phyloP scores from a whole-genome alignment of 2,113 vertebrate genomes.

The Vidua macroura region DNA sequence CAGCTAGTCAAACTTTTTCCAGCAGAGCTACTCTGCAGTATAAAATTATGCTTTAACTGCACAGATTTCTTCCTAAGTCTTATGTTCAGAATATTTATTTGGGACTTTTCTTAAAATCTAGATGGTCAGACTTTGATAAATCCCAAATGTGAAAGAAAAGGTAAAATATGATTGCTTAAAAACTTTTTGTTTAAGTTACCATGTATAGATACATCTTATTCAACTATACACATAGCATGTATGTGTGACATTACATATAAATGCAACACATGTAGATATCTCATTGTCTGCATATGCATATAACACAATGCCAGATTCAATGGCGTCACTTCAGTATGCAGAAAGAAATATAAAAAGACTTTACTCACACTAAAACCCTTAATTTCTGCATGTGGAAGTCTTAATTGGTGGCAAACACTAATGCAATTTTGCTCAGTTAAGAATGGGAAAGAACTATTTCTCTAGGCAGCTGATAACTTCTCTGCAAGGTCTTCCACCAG shows the following conservation, averaged over 20 bases:
- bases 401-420: not conserved
- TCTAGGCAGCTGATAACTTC: not conserved
- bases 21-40: not conserved
- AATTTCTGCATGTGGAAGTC: not conserved
- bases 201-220: rapidly evolving
- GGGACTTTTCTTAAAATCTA: not conserved
- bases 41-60: not conserved
- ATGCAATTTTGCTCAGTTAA: not conserved
- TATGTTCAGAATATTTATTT: not conserved
- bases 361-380: not conserved
- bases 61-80: not conserved
- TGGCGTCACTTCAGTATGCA: not conserved
- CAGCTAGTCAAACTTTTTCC: not conserved
- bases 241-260: not conserved
- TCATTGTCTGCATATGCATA: not conserved
- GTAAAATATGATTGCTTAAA: not conserved
- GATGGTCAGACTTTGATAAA: not conserved
- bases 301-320: not conserved
- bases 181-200: not conserved
- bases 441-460: not conserved
- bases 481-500: not conserved
- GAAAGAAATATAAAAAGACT: not conserved
- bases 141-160: not conserved
- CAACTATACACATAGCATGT: not conserved
- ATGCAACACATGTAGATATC: not conserved